A percentile compares a stretch with the other conserved stretches of the same genome.
Conservation (phyloP, 2,888 invertebrate species). For the Nephrocerus scutellatus region DNA sequence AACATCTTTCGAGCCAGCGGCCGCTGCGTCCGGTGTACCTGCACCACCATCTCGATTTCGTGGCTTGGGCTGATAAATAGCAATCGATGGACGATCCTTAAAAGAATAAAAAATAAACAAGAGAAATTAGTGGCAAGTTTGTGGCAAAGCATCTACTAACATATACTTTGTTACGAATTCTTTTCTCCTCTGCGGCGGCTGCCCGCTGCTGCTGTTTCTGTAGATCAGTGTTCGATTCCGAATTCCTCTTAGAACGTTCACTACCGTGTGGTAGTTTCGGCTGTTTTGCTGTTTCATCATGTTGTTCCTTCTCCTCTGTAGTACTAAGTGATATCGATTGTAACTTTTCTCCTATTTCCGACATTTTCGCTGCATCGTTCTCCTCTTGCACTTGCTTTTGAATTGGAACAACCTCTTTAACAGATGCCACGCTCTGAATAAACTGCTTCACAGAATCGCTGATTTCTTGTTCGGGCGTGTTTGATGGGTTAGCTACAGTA, state of each 20-base stretch:
- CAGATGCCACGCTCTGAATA: constrained; percentile 28
- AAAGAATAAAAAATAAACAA: constrained; percentile 9
- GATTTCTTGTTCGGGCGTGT: constrained; percentile 19
- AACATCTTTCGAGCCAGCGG: constrained; percentile 19
- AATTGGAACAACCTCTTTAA: constrained; percentile 26
- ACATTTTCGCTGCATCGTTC: constrained; percentile 10
- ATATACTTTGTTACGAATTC: constrained; percentile 43
- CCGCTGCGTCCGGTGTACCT: no score
- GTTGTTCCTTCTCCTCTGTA: constrained; percentile 16
- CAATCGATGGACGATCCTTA: constrained; percentile 81
- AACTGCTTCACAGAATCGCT: constrained; percentile 30
- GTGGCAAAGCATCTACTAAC: constrained; percentile 1
- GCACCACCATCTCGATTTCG: constrained; percentile 32
- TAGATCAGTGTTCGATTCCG: constrained; percentile 3
- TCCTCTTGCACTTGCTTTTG: constrained; percentile 17
- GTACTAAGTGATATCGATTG: constrained; percentile 21
- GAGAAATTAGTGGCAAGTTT: neutral
- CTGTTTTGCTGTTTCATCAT: constrained; percentile 2
- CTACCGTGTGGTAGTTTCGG: neutral
- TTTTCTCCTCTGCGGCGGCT: constrained; percentile 36
- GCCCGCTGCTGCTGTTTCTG: constrained; percentile 22
- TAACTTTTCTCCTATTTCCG: constrained; percentile 19
- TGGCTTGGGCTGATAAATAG: constrained; percentile 74
- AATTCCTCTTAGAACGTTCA: neutral
- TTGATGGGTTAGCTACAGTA: constrained; percentile 2